These are phyloP conservation scores for Denticeps clupeoides DNA, from an alignment of 2,797 vertebrate genomes.

Conservation along the genomic window DNA sequence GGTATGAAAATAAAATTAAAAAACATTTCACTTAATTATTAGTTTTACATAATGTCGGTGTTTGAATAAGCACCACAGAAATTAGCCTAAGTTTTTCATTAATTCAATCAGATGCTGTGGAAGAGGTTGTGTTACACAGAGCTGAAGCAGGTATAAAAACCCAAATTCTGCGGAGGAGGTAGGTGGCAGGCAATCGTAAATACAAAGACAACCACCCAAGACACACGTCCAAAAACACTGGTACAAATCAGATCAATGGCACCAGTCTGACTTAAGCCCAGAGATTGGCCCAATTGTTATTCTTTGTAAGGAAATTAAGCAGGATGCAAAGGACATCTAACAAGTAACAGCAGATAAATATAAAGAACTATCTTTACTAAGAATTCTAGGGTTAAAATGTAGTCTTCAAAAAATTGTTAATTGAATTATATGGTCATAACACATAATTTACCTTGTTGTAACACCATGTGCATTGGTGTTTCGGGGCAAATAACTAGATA, in stretches of 20 bases:
- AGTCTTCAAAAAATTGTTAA: neutral
- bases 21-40: too few relatives aligned
- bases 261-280: slow-evolving; percentile 13
- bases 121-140: too few relatives aligned
- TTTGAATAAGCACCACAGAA: too few relatives aligned
- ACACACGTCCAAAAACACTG: slow-evolving; percentile 5
- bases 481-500: too few relatives aligned
- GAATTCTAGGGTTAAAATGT: neutral
- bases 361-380: slow-evolving; percentile 27
- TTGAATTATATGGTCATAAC: neutral
- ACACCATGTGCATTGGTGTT: too few relatives aligned
- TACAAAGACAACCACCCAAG: slow-evolving; percentile 11
- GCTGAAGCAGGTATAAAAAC: too few relatives aligned
- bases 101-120: too few relatives aligned
- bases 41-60: too few relatives aligned
- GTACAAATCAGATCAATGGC: slow-evolving; percentile 6
- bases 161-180: too few relatives aligned
- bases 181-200: slow-evolving; percentile 43
- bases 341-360: slow-evolving; percentile 41
- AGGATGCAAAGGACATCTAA: slow-evolving; percentile 44
- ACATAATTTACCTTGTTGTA: neutral
- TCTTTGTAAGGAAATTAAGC: slow-evolving; percentile 23
- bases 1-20: too few relatives aligned
- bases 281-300: slow-evolving; percentile 9
- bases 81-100: too few relatives aligned